phyloP scores from a whole-genome alignment of 2,888 invertebrate species.

The Creontiades dilutus region DNA sequence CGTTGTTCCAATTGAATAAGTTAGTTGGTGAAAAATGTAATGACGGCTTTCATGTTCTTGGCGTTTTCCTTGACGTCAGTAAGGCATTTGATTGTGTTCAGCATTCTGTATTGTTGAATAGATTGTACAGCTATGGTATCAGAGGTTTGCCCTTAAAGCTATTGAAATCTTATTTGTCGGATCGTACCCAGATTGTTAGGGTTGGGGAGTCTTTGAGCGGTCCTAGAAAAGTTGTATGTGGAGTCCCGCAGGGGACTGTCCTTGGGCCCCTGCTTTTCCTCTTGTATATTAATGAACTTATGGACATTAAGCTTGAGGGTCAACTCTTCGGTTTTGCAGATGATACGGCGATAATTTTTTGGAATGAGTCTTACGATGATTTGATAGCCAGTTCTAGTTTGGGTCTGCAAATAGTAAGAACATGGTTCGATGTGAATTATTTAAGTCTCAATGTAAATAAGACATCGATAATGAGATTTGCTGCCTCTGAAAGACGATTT shows the following conservation, averaged over 20 bases:
- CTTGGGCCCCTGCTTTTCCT: background rate
- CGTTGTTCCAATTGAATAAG: background rate
- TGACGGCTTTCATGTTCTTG: too few relatives aligned
- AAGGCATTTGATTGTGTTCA: conserved; percentile 32
- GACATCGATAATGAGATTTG: too few relatives aligned
- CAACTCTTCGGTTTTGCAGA: too few relatives aligned
- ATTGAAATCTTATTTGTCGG: background rate
- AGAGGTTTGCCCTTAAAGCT: conserved; percentile 36
- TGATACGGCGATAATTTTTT: too few relatives aligned
- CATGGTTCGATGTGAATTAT: too few relatives aligned
- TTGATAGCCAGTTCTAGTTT: too few relatives aligned
- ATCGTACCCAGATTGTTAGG: conserved; percentile 19
- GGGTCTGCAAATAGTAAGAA: too few relatives aligned
- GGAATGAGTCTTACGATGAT: too few relatives aligned
- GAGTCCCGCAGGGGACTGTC: conserved; percentile 26
- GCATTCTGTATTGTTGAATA: conserved; percentile 8
- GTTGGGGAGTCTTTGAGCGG: background rate
- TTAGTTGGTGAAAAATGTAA: too few relatives aligned
- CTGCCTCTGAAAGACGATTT: too few relatives aligned
- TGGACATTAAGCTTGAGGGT: too few relatives aligned
- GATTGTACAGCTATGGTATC: background rate
- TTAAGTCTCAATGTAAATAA: too few relatives aligned
- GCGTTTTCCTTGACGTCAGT: background rate
- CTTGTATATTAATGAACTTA: conserved; percentile 30
- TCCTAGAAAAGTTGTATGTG: background rate